Evolutionary conservation across 2,113 vertebrate genomes (phyloP).

Genomic region (Callorhinus ursinus): DNA sequence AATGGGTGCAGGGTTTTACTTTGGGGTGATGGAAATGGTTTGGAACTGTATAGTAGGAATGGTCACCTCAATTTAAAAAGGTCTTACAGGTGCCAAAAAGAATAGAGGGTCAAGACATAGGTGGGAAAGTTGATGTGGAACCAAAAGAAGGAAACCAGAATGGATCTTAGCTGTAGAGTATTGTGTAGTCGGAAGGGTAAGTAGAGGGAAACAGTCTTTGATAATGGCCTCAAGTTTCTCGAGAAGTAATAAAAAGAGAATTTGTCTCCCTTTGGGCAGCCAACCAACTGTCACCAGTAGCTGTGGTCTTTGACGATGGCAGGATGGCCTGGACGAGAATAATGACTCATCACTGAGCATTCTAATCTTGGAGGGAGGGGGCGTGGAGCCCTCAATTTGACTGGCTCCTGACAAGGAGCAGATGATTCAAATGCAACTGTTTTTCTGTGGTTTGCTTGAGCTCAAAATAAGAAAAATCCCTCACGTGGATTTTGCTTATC

Average conservation of each 20-base stretch:
- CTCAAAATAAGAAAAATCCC: slow-evolving; percentile 18
- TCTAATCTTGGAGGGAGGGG: neutral
- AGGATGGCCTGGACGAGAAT: neutral
- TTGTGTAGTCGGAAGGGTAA: neutral
- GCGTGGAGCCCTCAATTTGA: neutral
- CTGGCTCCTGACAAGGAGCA: neutral
- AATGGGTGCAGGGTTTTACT: neutral
- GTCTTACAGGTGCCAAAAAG: neutral
- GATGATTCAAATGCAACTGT: neutral
- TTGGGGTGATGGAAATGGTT: neutral
- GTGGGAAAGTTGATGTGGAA: neutral
- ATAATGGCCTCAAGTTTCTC: neutral
- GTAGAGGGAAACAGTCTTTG: neutral
- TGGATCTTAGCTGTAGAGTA: neutral
- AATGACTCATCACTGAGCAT: neutral
- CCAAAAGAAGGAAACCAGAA: neutral
- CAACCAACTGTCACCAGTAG: neutral
- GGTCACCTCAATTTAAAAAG: neutral
- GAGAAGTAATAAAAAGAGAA: neutral
- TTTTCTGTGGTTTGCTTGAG: neutral
- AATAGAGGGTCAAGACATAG: neutral
- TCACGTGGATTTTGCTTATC: neutral
- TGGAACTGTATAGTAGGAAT: neutral
- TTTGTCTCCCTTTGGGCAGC: neutral
- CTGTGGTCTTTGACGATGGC: neutral